These are phyloP conservation scores for Struthio camelus DNA, from an alignment of 2,113 vertebrate species.

Conservation along the genomic window DNA sequence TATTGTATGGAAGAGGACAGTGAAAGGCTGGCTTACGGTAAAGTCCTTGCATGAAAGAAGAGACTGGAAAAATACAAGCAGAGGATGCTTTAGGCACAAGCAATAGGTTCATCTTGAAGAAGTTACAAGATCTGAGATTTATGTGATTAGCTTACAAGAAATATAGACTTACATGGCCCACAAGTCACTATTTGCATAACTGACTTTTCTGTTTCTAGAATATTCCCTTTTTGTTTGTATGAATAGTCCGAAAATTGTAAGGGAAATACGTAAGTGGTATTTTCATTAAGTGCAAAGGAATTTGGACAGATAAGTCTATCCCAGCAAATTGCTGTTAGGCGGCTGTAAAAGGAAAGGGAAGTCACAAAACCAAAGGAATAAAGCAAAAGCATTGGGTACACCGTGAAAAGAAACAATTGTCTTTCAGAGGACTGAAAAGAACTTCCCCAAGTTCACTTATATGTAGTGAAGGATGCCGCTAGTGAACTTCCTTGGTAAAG, in stretches of 20 bases:
- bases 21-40: not conserved
- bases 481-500: not conserved
- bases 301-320: not conserved
- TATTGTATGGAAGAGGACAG: rapidly evolving
- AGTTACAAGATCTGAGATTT: not conserved
- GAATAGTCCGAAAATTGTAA: not conserved
- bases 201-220: not conserved
- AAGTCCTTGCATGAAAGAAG: not conserved
- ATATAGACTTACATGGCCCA: not conserved
- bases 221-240: not conserved
- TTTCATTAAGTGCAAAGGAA: not conserved
- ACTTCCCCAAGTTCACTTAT: not conserved
- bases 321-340: not conserved
- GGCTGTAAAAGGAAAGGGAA: not conserved
- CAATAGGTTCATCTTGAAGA: not conserved
- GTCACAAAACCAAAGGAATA: not conserved
- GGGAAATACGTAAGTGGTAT: not conserved
- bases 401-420: not conserved
- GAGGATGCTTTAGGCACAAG: not conserved
- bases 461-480: not conserved
- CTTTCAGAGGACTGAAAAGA: not conserved
- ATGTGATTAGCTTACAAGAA: not conserved
- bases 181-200: conserved; percentile 10
- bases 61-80: not conserved
- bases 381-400: not conserved